Percentiles rank a stretch among this genome's conserved stretches.
Conservation (phyloP, 2,113 vertebrate species). For the Elephas maximus region DNA sequence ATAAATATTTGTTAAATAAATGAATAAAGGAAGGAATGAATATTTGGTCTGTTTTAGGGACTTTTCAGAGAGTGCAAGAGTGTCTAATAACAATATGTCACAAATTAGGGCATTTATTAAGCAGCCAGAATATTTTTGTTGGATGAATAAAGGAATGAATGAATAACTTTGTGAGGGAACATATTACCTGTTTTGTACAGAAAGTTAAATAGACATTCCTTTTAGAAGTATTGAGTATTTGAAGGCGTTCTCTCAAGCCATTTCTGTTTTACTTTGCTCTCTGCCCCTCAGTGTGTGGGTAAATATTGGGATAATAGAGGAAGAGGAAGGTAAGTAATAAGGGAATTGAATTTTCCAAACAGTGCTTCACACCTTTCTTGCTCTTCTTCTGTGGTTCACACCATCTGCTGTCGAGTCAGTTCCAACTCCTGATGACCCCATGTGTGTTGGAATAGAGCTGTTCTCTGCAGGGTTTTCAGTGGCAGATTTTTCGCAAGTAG, state of each 20-base stretch:
- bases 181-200: background rate
- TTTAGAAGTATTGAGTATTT: background rate
- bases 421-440: background rate
- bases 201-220: background rate
- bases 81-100: slow-evolving; percentile 6
- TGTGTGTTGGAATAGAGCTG: background rate
- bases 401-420: background rate
- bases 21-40: background rate
- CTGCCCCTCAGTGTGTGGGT: background rate
- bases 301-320: background rate
- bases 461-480: background rate
- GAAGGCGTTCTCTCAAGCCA: background rate
- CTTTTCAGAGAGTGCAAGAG: background rate
- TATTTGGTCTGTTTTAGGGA: background rate
- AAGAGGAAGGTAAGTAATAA: background rate
- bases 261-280: background rate
- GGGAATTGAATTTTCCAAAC: background rate
- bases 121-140: background rate
- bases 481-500: background rate
- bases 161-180: background rate
- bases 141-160: background rate
- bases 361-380: background rate
- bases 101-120: background rate
- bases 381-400: background rate
- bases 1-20: background rate